These are phyloP conservation scores for Synaphobranchus kaupii DNA, from an alignment of 2,797 vertebrate genomes.

Conservation along the genomic window DNA sequence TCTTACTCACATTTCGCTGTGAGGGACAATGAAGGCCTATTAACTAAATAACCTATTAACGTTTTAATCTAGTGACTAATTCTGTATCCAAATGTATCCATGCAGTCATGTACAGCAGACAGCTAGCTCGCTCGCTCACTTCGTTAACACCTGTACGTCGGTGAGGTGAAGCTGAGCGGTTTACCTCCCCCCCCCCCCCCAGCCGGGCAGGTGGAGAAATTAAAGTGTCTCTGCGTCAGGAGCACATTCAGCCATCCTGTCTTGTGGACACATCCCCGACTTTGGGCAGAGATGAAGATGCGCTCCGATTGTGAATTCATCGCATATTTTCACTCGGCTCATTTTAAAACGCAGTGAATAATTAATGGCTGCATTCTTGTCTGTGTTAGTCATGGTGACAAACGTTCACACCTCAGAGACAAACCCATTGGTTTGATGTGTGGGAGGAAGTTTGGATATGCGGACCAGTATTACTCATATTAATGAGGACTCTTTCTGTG, in stretches of 20 bases:
- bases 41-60: no score
- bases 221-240: neutral
- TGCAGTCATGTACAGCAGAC: neutral
- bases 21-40: no score
- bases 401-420: neutral
- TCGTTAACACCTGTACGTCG: neutral
- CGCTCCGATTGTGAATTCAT: neutral
- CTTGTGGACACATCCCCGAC: neutral
- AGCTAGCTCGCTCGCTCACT: neutral
- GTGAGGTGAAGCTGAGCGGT: neutral
- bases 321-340: neutral
- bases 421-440: neutral
- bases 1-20: no score
- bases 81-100: neutral
- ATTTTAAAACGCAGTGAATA: neutral
- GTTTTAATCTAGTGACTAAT: neutral
- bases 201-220: neutral
- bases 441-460: neutral
- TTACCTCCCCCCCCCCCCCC: neutral
- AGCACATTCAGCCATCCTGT: neutral
- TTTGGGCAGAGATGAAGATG: neutral
- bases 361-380: neutral
- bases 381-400: neutral
- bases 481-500: neutral
- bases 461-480: neutral